Base-by-base conservation (phyloP, 1,140 invertebrate species). In the Lordiphosa mommai region DNA sequence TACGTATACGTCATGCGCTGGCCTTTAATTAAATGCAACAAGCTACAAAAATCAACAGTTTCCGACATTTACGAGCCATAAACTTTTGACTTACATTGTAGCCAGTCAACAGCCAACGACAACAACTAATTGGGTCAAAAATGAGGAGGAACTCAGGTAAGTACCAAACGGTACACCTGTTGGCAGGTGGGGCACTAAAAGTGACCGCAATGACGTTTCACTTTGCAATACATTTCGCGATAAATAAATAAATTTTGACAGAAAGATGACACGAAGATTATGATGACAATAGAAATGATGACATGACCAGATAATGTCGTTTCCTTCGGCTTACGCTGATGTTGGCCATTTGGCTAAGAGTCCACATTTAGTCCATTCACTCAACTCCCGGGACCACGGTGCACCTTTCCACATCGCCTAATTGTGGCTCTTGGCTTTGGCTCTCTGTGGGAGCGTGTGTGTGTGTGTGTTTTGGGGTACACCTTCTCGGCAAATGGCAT, bases 191-290 rank as follows among this genome's bases (percentile, higher is more conserved):
- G 47, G 29, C 59, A 34, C 63, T 41, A 44, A 55, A 57, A 59
- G 59, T 65, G 70, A 50, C 57, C 60, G 58, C 70, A 53, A 57
- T 82, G 76, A 80, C 61, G 61, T 71, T 80, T 80, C 76, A 82
- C 76, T 80, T 74, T 67, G 10, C 47, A 48, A 41, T 59, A 46
- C 41, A 64, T 43, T 72, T 66, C 29, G 71, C 68, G 66, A 82
- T 80, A 80, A 68, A 80, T 80, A 71, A 71, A 82, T 80, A 80
- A 80, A 67, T 74, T 76, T 71, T 80, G 76, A 82, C 73, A 80
- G 72, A 74, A 69, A 58, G 69, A 79, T 77, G 72, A 73, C 71
- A 61, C 70, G 53, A 46, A 36, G 16, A 33, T 38, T 71, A 65
- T 74, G 73, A 73, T 61, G 76, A 80, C 76, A 80, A 80, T 80